Evolutionary conservation across 2,888 invertebrate genomes (phyloP), one percentile per base, ranked within the genome.

Genomic region (Onchidella celtica): DNA sequence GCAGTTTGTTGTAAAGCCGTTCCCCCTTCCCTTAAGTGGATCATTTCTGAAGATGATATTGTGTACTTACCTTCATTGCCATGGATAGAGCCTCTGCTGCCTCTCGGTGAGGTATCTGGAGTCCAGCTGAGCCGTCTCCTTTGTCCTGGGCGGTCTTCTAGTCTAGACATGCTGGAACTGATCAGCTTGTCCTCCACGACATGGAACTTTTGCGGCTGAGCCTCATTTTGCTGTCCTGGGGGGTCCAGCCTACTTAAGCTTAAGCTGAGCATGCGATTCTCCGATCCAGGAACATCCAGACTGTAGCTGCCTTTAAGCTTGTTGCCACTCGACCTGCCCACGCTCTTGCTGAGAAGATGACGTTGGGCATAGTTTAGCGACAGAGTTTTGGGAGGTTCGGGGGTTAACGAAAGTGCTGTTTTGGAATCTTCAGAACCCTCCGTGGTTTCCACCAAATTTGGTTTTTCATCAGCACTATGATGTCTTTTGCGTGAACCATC

Each of bases 111-210:
- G 68, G 29, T 77, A 40, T 27, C 70, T 3, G 78, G 78, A 32
- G 70, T 57, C 78, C 78, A 78, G 47, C 78, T 78, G 14, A 59
- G 21, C 40, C 78, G 57, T 17, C 74, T 29, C 3, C 40, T 57
- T 40, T 69, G 70, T 17, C 70, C 61, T 1, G 69, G 66, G 0
- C 36, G 6, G 24, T 61, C 59, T 14, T 78, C 70, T 24, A 78
- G 70, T 32, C 70, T 24, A 3, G 70, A 11, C 61, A 70, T 57
- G 70, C 78, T 78, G 0, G 55, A 66, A 21, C 66, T 66, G 32
- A 78, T 78, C 14, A 78, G 70, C 70, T 78, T 78, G 70, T 78
- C 78, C 78, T 38, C 40, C 4, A 78, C 78, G 61, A 70, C 78
- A 3, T 17, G 61, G 9, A 61, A 59, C 55, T 55, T 6, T n/a